Conservation (phyloP, 2,888 invertebrate genomes). For the Phrixothrix hirtus region DNA sequence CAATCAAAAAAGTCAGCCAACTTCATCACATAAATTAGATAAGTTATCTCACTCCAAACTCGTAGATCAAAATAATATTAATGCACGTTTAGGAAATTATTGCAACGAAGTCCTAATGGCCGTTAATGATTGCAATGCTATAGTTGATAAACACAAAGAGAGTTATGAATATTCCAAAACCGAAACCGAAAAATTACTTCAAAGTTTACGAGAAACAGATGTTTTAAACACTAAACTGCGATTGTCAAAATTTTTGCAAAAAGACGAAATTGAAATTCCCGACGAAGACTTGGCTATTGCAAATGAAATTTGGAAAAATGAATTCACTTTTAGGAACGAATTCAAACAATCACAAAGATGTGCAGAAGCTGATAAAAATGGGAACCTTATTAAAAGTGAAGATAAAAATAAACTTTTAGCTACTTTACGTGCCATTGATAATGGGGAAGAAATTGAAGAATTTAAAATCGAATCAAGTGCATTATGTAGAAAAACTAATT, state of each 20-base stretch:
- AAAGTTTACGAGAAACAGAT: conserved; percentile 60
- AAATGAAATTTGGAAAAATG: conserved; percentile 48
- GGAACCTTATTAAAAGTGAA: conserved; percentile 39
- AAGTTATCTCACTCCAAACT: background rate
- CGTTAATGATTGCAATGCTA: conserved; percentile 41
- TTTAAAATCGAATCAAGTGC: too few relatives aligned
- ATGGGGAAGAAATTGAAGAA: conserved; percentile 51
- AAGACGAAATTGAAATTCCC: conserved; percentile 28
- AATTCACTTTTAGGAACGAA: conserved; percentile 40
- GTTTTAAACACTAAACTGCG: conserved; percentile 58
- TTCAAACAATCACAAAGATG: background rate
- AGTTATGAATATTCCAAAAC: conserved; percentile 56
- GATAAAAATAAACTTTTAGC: conserved; percentile 65
- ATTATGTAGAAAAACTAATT: too few relatives aligned
- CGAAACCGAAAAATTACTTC: conserved; percentile 59
- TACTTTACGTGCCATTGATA: conserved; percentile 66
- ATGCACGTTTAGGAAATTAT: conserved; percentile 43
- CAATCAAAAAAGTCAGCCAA: background rate
- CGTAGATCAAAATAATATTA: conserved; percentile 32
- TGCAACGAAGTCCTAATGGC: conserved; percentile 43
- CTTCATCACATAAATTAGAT: background rate
- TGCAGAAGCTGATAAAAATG: conserved; percentile 32
- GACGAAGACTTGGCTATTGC: conserved; percentile 47
- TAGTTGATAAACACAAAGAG: conserved; percentile 60
- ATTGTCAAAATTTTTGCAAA: conserved; percentile 22